phyloP scores from a whole-genome alignment of 2,888 invertebrate species.

The Julus scandinavius region DNA sequence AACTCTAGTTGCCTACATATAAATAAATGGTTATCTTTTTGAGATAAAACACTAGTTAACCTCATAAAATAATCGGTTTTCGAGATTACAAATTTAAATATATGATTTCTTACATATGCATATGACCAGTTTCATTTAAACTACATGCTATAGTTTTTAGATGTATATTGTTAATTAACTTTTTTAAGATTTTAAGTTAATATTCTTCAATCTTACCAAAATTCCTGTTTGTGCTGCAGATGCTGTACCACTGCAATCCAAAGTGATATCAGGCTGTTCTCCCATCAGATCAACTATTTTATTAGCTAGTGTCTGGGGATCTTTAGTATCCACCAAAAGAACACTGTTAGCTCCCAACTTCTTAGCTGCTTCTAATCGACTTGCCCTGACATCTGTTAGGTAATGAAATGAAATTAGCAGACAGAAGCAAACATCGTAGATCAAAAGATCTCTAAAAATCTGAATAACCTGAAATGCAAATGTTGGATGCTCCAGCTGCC shows the following conservation, averaged over 20 bases:
- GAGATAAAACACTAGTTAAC: too few relatives aligned
- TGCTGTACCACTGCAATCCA: conserved; percentile 67
- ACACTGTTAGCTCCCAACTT: conserved; percentile 65
- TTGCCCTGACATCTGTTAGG: conserved; percentile 63
- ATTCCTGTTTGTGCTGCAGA: conserved; percentile 61
- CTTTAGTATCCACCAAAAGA: conserved; percentile 62
- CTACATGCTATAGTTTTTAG: background rate
- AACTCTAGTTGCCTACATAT: conserved; percentile 79
- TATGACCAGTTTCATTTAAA: background rate
- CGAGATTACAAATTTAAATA: too few relatives aligned
- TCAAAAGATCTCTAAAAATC: background rate
- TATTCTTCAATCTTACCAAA: conserved; percentile 5
- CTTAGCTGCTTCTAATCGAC: conserved; percentile 65
- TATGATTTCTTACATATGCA: background rate
- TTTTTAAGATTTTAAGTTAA: too few relatives aligned
- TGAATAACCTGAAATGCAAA: conserved; percentile 64
- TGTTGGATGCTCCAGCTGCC: conserved; percentile 64
- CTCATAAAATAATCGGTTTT: too few relatives aligned
- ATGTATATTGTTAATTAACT: background rate
- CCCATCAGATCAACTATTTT: conserved; percentile 53
- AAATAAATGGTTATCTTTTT: conserved; percentile 55
- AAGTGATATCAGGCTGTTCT: conserved; percentile 63
- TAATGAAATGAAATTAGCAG: background rate
- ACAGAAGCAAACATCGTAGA: background rate
- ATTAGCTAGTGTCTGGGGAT: conserved; percentile 26